A percentile compares a stretch with the other conserved stretches of the same genome.
Conservation (phyloP, 2,113 vertebrate genomes). For the Apteryx mantelli region DNA sequence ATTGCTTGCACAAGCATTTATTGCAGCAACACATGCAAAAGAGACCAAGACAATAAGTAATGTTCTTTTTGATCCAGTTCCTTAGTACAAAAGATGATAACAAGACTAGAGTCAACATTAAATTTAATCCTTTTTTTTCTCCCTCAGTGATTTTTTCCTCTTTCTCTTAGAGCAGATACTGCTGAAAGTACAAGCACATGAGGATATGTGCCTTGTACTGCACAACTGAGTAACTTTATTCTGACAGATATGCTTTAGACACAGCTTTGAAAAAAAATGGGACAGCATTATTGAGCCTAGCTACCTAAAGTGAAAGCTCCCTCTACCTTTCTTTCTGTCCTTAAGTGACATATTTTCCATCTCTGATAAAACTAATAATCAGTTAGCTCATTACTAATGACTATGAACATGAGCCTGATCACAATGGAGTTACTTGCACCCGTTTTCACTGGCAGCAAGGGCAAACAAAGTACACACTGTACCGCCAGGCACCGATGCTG, state of each 20-base stretch:
- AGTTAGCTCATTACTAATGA: background rate
- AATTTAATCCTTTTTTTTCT: background rate
- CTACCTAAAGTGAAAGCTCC: background rate
- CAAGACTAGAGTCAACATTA: background rate
- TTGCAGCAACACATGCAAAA: background rate
- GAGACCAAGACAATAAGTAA: background rate
- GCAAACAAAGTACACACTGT: background rate
- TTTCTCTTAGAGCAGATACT: background rate
- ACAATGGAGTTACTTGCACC: background rate
- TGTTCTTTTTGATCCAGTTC: background rate
- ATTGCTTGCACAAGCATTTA: background rate
- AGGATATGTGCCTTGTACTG: background rate
- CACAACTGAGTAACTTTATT: fast-evolving
- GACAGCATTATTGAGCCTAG: background rate
- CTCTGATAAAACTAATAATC: background rate
- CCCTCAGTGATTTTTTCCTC: background rate
- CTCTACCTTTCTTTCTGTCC: background rate
- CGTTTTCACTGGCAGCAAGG: background rate
- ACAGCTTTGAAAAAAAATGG: background rate
- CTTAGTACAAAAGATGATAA: background rate
- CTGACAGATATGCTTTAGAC: background rate
- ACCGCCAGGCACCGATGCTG: fast-evolving
- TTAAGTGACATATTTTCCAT: background rate
- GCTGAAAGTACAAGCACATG: background rate
- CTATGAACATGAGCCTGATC: background rate